Conservation (phyloP, 2,888 invertebrate species). For the Ephialtes manifestator region DNA sequence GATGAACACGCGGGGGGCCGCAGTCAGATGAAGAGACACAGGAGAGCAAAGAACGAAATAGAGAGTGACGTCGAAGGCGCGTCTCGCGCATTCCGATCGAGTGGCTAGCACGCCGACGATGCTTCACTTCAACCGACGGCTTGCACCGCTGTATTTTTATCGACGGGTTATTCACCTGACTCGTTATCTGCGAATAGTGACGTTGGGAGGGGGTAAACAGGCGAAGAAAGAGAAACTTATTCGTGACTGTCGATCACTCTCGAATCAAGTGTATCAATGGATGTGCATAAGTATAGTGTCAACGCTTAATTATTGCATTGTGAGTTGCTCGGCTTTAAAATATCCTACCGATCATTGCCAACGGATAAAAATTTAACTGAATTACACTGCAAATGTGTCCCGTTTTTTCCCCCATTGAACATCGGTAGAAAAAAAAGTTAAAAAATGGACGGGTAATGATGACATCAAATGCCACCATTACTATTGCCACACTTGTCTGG, state of each 20-base stretch:
- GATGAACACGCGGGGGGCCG: constrained; percentile 27
- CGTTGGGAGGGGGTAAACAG: constrained; percentile 1
- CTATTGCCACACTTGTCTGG: too few relatives aligned
- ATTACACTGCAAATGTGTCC: neutral
- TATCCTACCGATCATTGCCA: constrained; percentile 45
- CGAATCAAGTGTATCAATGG: constrained; percentile 50
- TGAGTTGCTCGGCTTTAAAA: constrained; percentile 26
- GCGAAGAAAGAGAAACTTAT: constrained; percentile 41
- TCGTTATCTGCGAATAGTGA: constrained; percentile 79
- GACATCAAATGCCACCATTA: too few relatives aligned
- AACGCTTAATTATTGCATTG: constrained; percentile 41
- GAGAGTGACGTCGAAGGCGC: constrained; percentile 51
- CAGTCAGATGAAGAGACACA: constrained; percentile 22
- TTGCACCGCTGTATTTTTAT: constrained; percentile 83
- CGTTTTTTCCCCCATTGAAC: neutral
- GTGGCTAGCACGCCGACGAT: constrained; percentile 78
- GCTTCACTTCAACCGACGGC: constrained; percentile 69
- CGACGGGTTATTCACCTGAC: constrained; percentile 84
- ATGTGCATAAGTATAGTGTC: constrained; percentile 39
- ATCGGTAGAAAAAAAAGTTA: too few relatives aligned
- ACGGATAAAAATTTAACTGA: neutral
- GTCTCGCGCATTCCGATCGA: constrained; percentile 77
- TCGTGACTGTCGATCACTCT: constrained; percentile 51
- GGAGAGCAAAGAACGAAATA: constrained; percentile 42
- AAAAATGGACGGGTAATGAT: too few relatives aligned